Base-by-base conservation (phyloP, 1,140 invertebrate genomes). In the Pissodes strobi region DNA sequence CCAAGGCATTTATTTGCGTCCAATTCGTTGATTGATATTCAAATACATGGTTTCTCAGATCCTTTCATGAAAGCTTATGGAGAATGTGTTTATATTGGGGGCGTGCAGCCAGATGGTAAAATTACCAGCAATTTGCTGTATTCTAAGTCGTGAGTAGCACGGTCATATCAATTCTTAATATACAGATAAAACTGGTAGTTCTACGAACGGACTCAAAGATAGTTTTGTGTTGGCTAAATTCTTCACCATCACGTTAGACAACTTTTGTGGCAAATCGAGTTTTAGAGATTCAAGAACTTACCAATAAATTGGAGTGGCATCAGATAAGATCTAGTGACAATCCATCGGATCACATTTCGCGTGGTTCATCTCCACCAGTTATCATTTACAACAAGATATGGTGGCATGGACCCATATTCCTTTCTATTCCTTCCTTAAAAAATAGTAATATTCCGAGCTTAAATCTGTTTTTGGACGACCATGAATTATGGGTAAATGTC, bases 111-210 rank as follows among this genome's bases (percentile, higher is more conserved):
- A 10, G 10, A 38, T 1, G 37, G 43, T 13, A 62, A 67, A 21
- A 12, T 30, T 48, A 13, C 34, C 49, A 41, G 30, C 66, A 3
- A 75, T 76, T 41, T 79, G 46, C 41, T 80, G 6, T 66, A 57
- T 23, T 63, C 73, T 5, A 81, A 81, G 64, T 68, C 73, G 39
- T 67, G 76, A 51, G 79, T 82, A 2, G 74, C 80, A 39, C 81
- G n/a, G n/a, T n/a, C n/a, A n/a, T n/a, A n/a, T n/a, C 81, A 34
- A 43, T 80, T 34, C 6, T 8, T 8, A 34, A 6, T 34, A 34
- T 34, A 34, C n/a, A 34, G n/a, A 34, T 34, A 1, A 80, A 81
- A 71, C 58, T 49, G 8, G 45, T 65, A 1, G 76, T 78, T 10
- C 72, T 84, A 19, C 81, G 83, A 8, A 15, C 63, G 46, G 56